A percentile compares a stretch with the other conserved stretches of the same genome.
Conservation (phyloP, 2,888 invertebrate genomes). For the Halictus ligatus region DNA sequence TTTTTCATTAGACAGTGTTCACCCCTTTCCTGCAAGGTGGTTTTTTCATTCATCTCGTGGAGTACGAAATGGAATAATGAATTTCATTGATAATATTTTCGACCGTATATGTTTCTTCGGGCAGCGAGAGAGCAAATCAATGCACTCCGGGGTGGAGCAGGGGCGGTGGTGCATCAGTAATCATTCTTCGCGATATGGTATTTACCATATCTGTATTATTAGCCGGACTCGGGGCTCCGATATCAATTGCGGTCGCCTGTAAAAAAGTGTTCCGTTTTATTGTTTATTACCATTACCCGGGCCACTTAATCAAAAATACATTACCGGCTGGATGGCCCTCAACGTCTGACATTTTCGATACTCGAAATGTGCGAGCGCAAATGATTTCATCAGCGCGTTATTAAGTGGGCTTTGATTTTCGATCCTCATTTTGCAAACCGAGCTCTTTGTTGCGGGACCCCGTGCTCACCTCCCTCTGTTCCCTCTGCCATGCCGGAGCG, state of each 20-base stretch:
- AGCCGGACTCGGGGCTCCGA: constrained; percentile 30
- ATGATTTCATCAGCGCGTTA: constrained; percentile 75
- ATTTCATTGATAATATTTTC: neutral
- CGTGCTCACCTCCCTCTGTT: neutral
- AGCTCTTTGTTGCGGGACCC: constrained; percentile 70
- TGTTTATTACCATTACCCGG: constrained; percentile 69
- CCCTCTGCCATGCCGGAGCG: neutral
- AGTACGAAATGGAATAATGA: neutral
- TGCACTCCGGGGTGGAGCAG: neutral
- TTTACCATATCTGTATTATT: constrained; percentile 38
- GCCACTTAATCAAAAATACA: constrained; percentile 73
- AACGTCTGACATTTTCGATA: constrained; percentile 74
- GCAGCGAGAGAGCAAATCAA: neutral
- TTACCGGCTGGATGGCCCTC: constrained; percentile 66
- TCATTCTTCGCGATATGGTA: constrained; percentile 34
- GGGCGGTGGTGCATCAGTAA: neutral
- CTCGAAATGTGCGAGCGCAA: constrained; percentile 61
- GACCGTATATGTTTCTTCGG: neutral
- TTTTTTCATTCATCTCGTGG: too few species aligned
- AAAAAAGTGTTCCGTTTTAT: constrained; percentile 73
- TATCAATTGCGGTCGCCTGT: constrained; percentile 71
- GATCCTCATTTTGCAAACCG: constrained; percentile 73
- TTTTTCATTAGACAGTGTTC: too few species aligned
- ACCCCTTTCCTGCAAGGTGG: too few species aligned
- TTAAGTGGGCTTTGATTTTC: constrained; percentile 77